A percentile compares a stretch with the other conserved stretches of the same genome.
phyloP scores from a whole-genome alignment of 2,113 vertebrate genomes.

The Psophia crepitans region DNA sequence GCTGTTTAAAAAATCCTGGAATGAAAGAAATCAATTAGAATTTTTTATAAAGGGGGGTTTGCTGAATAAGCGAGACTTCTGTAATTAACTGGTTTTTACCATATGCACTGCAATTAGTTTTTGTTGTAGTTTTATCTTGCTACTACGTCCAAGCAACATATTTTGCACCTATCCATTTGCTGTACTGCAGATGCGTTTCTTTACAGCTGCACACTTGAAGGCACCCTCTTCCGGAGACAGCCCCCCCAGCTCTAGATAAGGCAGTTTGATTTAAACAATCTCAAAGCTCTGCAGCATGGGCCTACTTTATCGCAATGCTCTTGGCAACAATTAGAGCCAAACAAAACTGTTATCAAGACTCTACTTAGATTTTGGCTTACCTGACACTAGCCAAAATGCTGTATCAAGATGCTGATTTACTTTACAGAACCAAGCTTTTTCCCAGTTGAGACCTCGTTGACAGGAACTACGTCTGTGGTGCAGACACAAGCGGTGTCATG shows the following conservation, averaged over 20 bases:
- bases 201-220: background rate
- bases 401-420: background rate
- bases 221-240: background rate
- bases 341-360: background rate
- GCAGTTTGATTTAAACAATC: background rate
- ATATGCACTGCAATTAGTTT: background rate
- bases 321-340: background rate
- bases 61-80: background rate
- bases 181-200: background rate
- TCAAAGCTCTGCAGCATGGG: background rate
- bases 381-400: background rate
- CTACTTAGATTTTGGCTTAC: background rate
- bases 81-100: background rate
- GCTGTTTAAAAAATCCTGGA: conserved; percentile 87
- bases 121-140: background rate
- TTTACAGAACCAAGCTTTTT: background rate
- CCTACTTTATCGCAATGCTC: background rate
- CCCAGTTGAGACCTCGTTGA: background rate
- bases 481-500: background rate
- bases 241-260: background rate
- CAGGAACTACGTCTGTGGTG: background rate
- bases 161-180: background rate
- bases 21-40: conserved; percentile 23
- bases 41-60: background rate
- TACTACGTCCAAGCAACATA: background rate